Evolutionary conservation across 2,797 vertebrate genomes (phyloP).

Genomic region (Cryptoprocta ferox): DNA sequence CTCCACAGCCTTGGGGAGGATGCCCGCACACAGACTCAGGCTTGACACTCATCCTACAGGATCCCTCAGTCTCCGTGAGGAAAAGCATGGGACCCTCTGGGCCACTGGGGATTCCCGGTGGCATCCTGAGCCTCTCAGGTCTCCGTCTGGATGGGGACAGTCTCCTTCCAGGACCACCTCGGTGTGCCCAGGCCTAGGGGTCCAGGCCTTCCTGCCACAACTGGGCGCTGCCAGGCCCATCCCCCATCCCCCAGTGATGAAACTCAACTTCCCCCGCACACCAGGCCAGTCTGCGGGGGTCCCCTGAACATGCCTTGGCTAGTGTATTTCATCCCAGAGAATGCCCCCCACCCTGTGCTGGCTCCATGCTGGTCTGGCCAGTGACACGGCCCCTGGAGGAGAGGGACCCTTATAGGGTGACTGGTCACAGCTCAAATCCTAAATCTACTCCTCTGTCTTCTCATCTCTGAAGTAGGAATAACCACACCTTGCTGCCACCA

Average conservation of each 20-base stretch:
- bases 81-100: fast-evolving
- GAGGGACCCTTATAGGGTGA: neutral
- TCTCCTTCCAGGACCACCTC: neutral
- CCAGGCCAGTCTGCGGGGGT: neutral
- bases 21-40: fast-evolving
- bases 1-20: neutral
- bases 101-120: neutral
- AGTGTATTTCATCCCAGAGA: neutral
- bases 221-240: neutral
- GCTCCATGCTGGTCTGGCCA: neutral
- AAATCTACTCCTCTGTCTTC: too few relatives aligned
- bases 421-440: neutral
- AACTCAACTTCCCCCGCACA: neutral
- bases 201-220: neutral
- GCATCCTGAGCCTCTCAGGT: neutral
- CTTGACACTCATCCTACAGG: fast-evolving
- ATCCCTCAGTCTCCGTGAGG: neutral
- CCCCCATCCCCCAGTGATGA: too few relatives aligned
- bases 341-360: neutral
- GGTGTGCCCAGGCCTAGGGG: neutral
- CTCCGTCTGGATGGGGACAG: neutral
- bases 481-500: neutral
- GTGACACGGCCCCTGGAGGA: neutral
- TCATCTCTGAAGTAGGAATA: neutral
- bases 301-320: neutral